A percentile compares a stretch with the other conserved stretches of the same genome.
These are phyloP conservation scores for Cherax destructor DNA, from an alignment of 1,140 invertebrate genomes.

Conservation along the genomic window DNA sequence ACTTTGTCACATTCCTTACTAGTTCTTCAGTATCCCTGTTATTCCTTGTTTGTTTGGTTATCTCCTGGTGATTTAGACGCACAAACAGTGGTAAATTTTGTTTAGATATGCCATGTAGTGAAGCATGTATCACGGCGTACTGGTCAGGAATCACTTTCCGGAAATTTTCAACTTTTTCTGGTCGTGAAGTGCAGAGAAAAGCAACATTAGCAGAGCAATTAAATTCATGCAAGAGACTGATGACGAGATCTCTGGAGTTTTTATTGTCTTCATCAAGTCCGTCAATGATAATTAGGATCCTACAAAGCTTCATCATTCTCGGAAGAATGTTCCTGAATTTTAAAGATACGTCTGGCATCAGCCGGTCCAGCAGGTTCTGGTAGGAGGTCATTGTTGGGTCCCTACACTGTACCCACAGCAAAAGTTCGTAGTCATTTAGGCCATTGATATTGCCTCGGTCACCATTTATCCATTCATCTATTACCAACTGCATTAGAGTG, in stretches of 20 bases:
- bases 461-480: not conserved
- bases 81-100: not conserved
- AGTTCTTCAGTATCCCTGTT: not conserved
- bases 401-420: not conserved
- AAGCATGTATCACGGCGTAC: not conserved
- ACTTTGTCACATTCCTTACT: not conserved
- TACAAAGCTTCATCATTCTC: constrained; percentile 2
- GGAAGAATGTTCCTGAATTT: not conserved
- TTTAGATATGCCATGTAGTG: constrained; percentile 11
- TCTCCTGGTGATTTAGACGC: constrained; percentile 1
- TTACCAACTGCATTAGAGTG: not conserved
- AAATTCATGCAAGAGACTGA: not conserved
- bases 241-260: constrained; percentile 8
- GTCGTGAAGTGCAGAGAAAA: constrained; percentile 17
- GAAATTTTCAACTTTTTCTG: constrained; percentile 15
- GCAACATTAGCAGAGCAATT: not conserved
- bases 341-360: not conserved
- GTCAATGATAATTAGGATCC: not conserved
- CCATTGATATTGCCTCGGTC: not conserved
- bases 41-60: not conserved
- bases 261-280: constrained; percentile 20
- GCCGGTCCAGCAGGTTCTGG: not conserved
- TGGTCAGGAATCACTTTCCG: not conserved
- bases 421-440: not conserved
- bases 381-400: not conserved